Base-by-base conservation (phyloP, 1,140 invertebrate genomes). In the Phymorhynchus buccinoides region DNA sequence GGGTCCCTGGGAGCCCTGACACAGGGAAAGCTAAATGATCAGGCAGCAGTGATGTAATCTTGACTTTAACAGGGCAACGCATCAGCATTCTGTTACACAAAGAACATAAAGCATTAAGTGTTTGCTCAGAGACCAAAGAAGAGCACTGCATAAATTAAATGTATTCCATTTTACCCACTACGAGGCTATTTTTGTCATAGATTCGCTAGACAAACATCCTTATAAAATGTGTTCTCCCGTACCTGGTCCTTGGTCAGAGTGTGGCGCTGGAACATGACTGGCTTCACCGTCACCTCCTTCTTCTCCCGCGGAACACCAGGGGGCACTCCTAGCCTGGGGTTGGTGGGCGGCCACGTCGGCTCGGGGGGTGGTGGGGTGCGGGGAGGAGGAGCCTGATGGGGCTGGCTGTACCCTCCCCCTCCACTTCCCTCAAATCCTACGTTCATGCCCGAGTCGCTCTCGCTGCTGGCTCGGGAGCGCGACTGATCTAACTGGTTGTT, bases 221-320 rank as follows among this genome's bases (percentile, higher is more conserved):
- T n/a, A n/a, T n/a, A n/a, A n/a, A n/a, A n/a, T n/a, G n/a, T n/a
- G n/a, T 37, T 39, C 22, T 37, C 37, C 27, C 12, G 27, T 39
- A 83, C 81, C 81, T 83, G 62, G 27, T 66, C 81, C 66, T 73
- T 71, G 7, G 81, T 83, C 39, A 83, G 27, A 42, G 1, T 37
- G 37, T 62, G 62, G 22, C 62, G 81, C 18, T 56, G 56, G 66
- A 42, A 83, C 22, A 41, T 37, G 3, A 83, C 66, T 44, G 81
- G 81, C 22, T 42, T 83, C 22, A 42, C 62, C 1, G 66, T 44
- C 35, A 83, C 81, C 56, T 68, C 1, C 39, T 83, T 83, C 66
- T 37, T 83, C 66, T 73, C 81, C 22, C 81, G 35, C 6, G 81
- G 81, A 9, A 68, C 37, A 42, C 81, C 81, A 42, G 81, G 81